Evolutionary conservation across 1,140 invertebrate species (phyloP).

Genomic region (Lepidurus packardi): DNA sequence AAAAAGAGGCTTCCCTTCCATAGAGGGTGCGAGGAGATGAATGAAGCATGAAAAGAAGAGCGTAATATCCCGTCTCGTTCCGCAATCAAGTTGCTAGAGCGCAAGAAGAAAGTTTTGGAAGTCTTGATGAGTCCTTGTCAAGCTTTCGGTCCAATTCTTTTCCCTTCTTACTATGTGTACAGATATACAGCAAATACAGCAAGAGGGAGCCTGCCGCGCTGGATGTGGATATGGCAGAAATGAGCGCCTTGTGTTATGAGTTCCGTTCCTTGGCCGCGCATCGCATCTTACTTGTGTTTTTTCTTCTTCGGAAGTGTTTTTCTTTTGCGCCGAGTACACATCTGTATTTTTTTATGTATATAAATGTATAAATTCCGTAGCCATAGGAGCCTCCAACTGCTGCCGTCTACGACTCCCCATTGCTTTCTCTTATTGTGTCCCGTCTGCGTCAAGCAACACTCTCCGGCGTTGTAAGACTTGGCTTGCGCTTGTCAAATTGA

Average conservation of each 20-base stretch:
- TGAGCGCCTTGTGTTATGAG: too few relatives aligned
- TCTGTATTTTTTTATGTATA: too few relatives aligned
- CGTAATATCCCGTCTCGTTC: slow-evolving; percentile 18
- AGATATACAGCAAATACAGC: background rate
- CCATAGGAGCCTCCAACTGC: background rate
- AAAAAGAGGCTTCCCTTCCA: background rate
- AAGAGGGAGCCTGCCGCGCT: background rate
- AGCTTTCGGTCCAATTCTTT: slow-evolving; percentile 8
- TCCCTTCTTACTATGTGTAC: background rate
- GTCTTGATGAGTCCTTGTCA: slow-evolving; percentile 13
- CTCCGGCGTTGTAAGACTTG: background rate
- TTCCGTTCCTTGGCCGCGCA: too few relatives aligned
- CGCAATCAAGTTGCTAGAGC: background rate
- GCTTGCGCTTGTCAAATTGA: background rate
- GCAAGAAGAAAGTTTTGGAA: slow-evolving; percentile 6
- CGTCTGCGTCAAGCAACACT: background rate
- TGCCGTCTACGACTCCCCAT: background rate
- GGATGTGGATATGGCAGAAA: background rate
- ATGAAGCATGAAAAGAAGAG: slow-evolving; percentile 2
- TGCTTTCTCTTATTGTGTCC: background rate
- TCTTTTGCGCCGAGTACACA: too few relatives aligned
- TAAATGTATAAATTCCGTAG: too few relatives aligned
- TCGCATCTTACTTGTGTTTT: too few relatives aligned
- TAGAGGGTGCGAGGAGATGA: background rate
- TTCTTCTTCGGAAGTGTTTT: too few relatives aligned